Evolutionary conservation across 1,140 invertebrate species (phyloP).

Genomic region (Drosophila jambulina): DNA sequence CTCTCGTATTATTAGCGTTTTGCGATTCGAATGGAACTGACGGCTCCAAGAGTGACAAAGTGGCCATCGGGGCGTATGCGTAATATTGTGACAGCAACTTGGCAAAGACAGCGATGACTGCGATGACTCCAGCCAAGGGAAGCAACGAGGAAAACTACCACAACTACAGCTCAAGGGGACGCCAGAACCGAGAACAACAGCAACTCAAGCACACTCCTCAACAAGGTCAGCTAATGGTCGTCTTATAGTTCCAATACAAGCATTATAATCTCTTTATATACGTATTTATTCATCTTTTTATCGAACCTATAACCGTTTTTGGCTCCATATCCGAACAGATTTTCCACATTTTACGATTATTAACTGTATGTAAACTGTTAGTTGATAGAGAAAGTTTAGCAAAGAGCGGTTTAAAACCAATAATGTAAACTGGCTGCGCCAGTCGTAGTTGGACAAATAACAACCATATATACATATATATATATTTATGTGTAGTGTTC

Average conservation of each 20-base stretch:
- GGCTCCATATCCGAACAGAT: constrained; percentile 45
- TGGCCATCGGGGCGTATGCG: constrained; percentile 67
- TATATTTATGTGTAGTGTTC: constrained; percentile 62
- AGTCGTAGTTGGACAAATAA: constrained; percentile 55
- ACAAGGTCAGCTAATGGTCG: constrained; percentile 81
- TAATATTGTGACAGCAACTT: constrained; percentile 62
- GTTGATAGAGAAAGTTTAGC: constrained; percentile 56
- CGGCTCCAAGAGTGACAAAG: constrained; percentile 53
- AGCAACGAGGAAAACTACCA: constrained; percentile 1
- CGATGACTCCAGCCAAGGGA: not conserved
- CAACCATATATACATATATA: constrained; percentile 20
- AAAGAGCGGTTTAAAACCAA: constrained; percentile 43
- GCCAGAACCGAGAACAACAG: constrained; percentile 15
- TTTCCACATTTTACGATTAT: constrained; percentile 63
- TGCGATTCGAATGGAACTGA: constrained; percentile 41
- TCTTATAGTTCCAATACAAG: constrained; percentile 69
- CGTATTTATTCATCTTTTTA: constrained; percentile 47
- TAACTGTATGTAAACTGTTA: constrained; percentile 64
- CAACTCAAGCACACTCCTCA: constrained; percentile 27
- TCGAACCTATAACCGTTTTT: constrained; percentile 56
- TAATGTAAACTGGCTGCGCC: constrained; percentile 65
- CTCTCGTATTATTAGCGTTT: constrained; percentile 51
- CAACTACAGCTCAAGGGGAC: constrained; percentile 10
- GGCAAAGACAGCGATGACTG: constrained; percentile 40
- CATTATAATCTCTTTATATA: constrained; percentile 61